Conservation (phyloP, 2,113 vertebrate species). For the Turnix velox region DNA sequence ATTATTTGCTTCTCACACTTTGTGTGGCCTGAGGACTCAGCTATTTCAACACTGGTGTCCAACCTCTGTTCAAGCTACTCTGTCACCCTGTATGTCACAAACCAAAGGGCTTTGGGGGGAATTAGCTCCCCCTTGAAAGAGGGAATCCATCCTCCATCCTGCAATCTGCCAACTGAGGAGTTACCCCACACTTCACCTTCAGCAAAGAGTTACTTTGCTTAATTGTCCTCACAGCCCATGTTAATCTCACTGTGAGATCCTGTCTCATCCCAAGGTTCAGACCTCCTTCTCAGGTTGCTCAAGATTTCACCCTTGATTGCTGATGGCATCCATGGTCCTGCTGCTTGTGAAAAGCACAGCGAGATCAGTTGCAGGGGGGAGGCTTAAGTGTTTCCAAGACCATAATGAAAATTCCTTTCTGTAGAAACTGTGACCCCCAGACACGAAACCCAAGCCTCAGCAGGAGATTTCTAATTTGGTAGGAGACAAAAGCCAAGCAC, state of each 20-base stretch:
- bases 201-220: neutral
- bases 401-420: slow-evolving; percentile 65
- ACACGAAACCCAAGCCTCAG: slow-evolving; percentile 35
- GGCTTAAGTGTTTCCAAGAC: slow-evolving; percentile 59
- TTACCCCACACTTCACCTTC: neutral
- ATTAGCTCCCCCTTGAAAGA: neutral
- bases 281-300: slow-evolving; percentile 17
- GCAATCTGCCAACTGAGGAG: neutral
- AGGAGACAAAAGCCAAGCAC: slow-evolving; percentile 28
- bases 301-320: slow-evolving; percentile 45
- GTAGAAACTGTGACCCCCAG: slow-evolving; percentile 47
- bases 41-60: neutral
- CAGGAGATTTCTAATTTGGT: slow-evolving; percentile 34
- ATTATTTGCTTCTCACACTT: neutral
- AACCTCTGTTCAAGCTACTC: neutral
- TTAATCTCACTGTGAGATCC: slow-evolving; percentile 41
- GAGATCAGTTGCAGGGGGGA: slow-evolving; percentile 39
- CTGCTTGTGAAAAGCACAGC: slow-evolving; percentile 39
- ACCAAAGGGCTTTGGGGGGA: neutral
- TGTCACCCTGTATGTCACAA: neutral
- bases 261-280: slow-evolving; percentile 26
- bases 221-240: slow-evolving; percentile 26
- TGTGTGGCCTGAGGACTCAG: neutral
- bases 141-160: neutral
- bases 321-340: slow-evolving; percentile 43